phyloP scores from a whole-genome alignment of 2,888 invertebrate genomes.

The Pecten maximus region DNA sequence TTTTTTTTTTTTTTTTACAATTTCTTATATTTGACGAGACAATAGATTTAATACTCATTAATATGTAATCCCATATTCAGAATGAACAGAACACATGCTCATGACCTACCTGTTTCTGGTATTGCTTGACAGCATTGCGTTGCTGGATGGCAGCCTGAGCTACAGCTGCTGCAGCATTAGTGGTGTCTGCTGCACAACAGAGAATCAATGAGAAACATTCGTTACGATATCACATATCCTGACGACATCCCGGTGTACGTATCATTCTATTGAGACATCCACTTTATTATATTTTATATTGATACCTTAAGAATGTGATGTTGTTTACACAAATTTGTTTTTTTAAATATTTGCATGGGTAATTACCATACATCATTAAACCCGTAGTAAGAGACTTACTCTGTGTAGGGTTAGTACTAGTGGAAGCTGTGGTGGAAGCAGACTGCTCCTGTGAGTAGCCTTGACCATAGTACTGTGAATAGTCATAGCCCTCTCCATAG shows the following conservation, averaged over 20 bases:
- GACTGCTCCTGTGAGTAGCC: conserved; percentile 38
- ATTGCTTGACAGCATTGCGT: conserved; percentile 83
- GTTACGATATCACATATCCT: too few species aligned
- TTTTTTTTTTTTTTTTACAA: too few species aligned
- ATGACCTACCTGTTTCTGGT: conserved; percentile 72
- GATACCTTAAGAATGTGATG: too few species aligned
- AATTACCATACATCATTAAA: background rate
- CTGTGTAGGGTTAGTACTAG: conserved; percentile 47
- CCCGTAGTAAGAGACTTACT: background rate
- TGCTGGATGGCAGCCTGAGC: conserved; percentile 91
- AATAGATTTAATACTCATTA: too few species aligned
- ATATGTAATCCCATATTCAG: too few species aligned
- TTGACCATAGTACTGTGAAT: conserved; percentile 65
- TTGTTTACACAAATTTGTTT: too few species aligned
- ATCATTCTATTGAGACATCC: too few species aligned
- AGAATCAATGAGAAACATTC: too few species aligned
- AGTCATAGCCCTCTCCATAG: conserved; percentile 70
- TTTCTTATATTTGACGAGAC: too few species aligned
- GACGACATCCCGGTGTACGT: too few species aligned
- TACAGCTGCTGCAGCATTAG: conserved; percentile 86
- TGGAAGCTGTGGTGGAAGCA: conserved; percentile 49
- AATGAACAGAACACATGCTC: background rate
- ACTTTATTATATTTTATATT: too few species aligned
- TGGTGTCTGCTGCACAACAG: conserved; percentile 73
- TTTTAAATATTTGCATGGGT: background rate